Evolutionary conservation across 1,140 invertebrate genomes (phyloP).

Genomic region (Branchinecta lynchi): DNA sequence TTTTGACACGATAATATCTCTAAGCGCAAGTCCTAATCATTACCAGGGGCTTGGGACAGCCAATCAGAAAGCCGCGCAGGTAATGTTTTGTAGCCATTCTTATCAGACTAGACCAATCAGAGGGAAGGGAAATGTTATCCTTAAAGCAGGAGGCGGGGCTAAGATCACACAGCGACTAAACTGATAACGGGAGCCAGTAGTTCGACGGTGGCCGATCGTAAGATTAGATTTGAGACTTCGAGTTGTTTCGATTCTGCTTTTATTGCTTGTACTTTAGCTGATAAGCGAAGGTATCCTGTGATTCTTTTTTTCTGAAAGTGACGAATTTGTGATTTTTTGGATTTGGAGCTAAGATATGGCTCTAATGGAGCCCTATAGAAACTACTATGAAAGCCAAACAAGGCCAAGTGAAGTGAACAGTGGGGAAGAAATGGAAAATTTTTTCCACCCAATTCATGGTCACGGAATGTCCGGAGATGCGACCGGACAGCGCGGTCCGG

Average conservation of each 20-base stretch:
- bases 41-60: neutral
- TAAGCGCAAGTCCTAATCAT: slow-evolving; percentile 2
- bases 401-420: neutral
- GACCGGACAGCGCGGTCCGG: neutral
- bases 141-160: neutral
- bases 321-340: no score
- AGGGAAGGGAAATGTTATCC: neutral
- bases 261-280: neutral
- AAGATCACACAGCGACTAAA: slow-evolving; percentile 9
- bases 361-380: slow-evolving; percentile 10
- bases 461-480: neutral
- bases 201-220: neutral
- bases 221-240: neutral
- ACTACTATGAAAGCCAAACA: slow-evolving; percentile 4
- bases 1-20: neutral
- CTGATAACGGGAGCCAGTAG: neutral
- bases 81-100: neutral
- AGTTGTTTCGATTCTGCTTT: neutral
- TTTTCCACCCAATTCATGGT: neutral
- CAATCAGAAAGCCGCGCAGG: neutral
- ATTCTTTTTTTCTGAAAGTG: neutral
- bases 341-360: neutral
- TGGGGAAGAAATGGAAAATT: neutral
- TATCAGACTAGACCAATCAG: neutral
- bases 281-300: neutral